A percentile compares a stretch with the other conserved stretches of the same genome.
Conservation (phyloP, 2,113 vertebrate genomes). For the Candoia aspera region DNA sequence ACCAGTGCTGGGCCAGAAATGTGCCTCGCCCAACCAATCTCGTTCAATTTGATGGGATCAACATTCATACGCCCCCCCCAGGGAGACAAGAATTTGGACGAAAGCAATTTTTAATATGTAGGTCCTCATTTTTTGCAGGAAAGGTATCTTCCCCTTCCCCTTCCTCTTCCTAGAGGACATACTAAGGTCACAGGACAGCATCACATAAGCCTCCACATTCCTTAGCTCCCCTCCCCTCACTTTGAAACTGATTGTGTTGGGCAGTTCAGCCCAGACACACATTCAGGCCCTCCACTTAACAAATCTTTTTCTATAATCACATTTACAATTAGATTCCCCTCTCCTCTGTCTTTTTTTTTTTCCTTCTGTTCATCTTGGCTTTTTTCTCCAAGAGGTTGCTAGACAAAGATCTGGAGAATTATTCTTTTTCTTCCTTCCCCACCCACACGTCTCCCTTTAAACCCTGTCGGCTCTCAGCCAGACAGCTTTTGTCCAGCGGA, state of each 20-base stretch:
- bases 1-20: neutral
- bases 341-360: neutral
- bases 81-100: neutral
- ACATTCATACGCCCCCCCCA: neutral
- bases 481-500: neutral
- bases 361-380: neutral
- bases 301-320: neutral
- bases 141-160: neutral
- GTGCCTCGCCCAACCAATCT: neutral
- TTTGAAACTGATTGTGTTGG: neutral
- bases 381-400: neutral
- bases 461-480: neutral
- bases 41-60: neutral
- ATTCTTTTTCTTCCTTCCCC: neutral
- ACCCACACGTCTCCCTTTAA: neutral
- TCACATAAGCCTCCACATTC: neutral
- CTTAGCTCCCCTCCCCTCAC: neutral
- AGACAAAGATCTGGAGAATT: neutral
- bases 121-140: neutral
- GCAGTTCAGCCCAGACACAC: neutral
- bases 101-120: neutral
- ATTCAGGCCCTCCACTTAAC: neutral
- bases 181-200: neutral
- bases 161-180: neutral
- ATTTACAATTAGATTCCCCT: neutral